Conservation (phyloP, 2,888 invertebrate species). For the Eueremaeus valkanovi region DNA sequence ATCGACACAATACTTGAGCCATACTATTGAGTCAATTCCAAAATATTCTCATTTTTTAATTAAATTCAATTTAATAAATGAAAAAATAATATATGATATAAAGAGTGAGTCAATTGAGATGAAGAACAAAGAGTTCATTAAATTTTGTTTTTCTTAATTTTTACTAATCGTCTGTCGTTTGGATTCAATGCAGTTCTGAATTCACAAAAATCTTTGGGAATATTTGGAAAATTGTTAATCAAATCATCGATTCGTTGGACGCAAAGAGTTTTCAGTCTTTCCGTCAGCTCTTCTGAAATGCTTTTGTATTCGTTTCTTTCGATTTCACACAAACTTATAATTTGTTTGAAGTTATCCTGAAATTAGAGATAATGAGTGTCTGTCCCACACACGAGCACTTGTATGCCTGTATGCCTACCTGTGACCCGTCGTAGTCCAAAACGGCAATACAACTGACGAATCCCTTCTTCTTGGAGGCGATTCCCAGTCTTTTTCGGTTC, state of each 20-base stretch:
- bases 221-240: slow-evolving; percentile 1
- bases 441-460: slow-evolving; percentile 63
- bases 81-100: background rate
- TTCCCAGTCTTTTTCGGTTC: slow-evolving; percentile 59
- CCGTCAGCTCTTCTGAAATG: background rate
- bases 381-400: too few species aligned
- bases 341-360: slow-evolving; percentile 17
- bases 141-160: background rate
- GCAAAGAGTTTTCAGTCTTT: background rate
- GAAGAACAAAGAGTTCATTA: background rate
- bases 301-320: background rate
- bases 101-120: background rate
- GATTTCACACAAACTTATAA: slow-evolving; percentile 2
- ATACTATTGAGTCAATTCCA: too few species aligned
- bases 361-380: background rate
- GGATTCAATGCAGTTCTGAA: background rate
- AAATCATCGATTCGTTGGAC: background rate
- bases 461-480: slow-evolving; percentile 59
- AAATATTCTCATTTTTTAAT: background rate
- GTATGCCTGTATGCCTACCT: too few species aligned
- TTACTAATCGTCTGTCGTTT: background rate
- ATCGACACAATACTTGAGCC: too few species aligned
- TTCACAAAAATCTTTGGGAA: background rate
- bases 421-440: slow-evolving; percentile 62
- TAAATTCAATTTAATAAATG: background rate